Percentiles rank a stretch among this genome's conserved stretches.
Conservation (phyloP, 2,888 invertebrate genomes). For the Synanthedon myopaeformis region DNA sequence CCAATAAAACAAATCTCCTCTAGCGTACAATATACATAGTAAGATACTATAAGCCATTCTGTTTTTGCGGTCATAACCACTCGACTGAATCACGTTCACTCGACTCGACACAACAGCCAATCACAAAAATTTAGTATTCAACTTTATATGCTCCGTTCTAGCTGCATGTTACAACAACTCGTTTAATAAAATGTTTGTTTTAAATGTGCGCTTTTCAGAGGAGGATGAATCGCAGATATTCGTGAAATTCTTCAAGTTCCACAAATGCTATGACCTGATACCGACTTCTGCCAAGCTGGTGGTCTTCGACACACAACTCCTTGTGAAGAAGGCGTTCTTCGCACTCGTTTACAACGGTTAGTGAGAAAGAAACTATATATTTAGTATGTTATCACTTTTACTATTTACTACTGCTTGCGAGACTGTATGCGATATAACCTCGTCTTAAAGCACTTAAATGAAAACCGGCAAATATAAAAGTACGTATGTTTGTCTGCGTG, state of each 20-base stretch:
- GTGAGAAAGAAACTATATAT: constrained; percentile 13
- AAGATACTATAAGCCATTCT: neutral
- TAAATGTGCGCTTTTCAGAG: constrained; percentile 70
- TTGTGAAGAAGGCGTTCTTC: constrained; percentile 99
- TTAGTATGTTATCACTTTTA: neutral
- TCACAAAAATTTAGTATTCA: neutral
- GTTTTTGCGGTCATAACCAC: neutral
- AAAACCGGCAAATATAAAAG: too few relatives aligned
- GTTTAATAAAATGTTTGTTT: neutral
- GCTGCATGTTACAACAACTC: neutral
- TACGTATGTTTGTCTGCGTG: too few relatives aligned
- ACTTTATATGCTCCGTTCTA: neutral
- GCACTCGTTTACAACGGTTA: constrained; percentile 98
- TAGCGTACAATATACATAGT: neutral
- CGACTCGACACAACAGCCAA: neutral
- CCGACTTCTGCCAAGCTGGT: constrained; percentile 99
- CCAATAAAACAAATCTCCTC: too few relatives aligned
- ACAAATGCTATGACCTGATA: constrained; percentile 99
- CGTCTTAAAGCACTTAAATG: too few relatives aligned
- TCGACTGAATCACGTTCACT: neutral
- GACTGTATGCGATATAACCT: neutral
- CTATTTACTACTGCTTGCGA: neutral
- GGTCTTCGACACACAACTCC: constrained; percentile 97
- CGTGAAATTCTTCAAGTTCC: constrained; percentile 99
- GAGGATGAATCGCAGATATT: constrained; percentile 98